phyloP scores from a whole-genome alignment of 2,888 invertebrate genomes.

The Aromia moschata region DNA sequence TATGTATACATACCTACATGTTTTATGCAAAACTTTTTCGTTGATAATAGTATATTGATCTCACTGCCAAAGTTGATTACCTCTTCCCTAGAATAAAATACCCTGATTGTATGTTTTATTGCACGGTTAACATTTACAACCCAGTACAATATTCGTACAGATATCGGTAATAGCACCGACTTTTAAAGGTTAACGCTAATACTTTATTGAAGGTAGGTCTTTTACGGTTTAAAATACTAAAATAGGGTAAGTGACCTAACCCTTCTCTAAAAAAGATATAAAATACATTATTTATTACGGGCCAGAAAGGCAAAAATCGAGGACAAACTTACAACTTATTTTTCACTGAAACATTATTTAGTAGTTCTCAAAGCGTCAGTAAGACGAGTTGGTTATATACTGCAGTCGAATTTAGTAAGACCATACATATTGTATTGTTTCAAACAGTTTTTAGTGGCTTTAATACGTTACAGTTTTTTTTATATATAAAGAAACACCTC shows the following conservation, averaged over 20 bases:
- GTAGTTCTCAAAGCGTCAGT: not conserved
- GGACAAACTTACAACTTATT: constrained; percentile 51
- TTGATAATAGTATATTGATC: too few relatives aligned
- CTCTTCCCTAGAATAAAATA: constrained; percentile 27
- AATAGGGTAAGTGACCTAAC: constrained; percentile 47
- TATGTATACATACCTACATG: too few relatives aligned
- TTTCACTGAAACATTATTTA: constrained; percentile 38
- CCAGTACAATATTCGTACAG: constrained; percentile 10
- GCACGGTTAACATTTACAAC: constrained; percentile 37
- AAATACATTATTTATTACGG: constrained; percentile 46
- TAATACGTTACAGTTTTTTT: too few relatives aligned
- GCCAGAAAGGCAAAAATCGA: constrained; percentile 47
- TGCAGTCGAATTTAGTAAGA: too few relatives aligned
- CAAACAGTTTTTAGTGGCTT: too few relatives aligned
- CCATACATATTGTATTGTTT: too few relatives aligned
- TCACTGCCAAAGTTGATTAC: too few relatives aligned
- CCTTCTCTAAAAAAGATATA: constrained; percentile 52
- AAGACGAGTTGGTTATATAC: too few relatives aligned
- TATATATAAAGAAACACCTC: too few relatives aligned
- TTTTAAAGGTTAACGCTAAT: constrained; percentile 30
- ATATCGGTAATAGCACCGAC: constrained; percentile 3
- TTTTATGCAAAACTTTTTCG: too few relatives aligned
- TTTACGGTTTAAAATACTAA: constrained; percentile 47
- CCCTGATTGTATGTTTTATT: constrained; percentile 36
- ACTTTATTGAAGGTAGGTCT: constrained; percentile 51